Evolutionary conservation across 2,888 invertebrate species (phyloP).

Genomic region (Agrotis ipsilon): DNA sequence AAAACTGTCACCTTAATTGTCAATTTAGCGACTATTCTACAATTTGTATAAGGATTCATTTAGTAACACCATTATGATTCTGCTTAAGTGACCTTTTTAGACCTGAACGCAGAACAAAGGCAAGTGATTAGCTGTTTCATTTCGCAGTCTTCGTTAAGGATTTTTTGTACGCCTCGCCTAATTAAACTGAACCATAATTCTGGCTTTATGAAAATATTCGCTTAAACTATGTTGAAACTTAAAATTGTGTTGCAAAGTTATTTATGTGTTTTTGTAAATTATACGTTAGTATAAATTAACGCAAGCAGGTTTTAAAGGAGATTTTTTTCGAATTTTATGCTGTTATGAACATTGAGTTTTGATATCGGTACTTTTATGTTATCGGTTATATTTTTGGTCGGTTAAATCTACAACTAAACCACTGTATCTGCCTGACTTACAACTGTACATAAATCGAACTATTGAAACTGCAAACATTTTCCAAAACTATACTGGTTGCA

Average conservation of each 20-base stretch:
- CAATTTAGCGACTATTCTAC: no score
- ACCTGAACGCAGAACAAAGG: slow-evolving; percentile 30
- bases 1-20: no score
- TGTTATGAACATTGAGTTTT: background rate
- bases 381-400: background rate
- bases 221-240: slow-evolving; percentile 31
- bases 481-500: no score
- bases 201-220: slow-evolving; percentile 31
- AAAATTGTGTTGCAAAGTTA: slow-evolving; percentile 15
- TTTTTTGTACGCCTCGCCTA: slow-evolving; percentile 41
- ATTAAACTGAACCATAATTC: slow-evolving; percentile 52
- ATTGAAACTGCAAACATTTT: no score
- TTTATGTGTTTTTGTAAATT: slow-evolving; percentile 14
- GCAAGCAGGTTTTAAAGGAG: background rate
- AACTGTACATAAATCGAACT: no score
- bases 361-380: background rate
- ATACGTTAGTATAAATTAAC: background rate
- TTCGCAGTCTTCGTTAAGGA: slow-evolving; percentile 38
- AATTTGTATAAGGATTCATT: no score
- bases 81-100: no score
- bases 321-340: background rate
- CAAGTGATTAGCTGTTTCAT: slow-evolving; percentile 44
- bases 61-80: no score
- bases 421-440: no score
- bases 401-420: no score